Percentiles rank a stretch among this genome's conserved stretches.
These are phyloP conservation scores for Oenanthe melanoleuca DNA, from an alignment of 2,113 vertebrate species.

Conservation along the genomic window DNA sequence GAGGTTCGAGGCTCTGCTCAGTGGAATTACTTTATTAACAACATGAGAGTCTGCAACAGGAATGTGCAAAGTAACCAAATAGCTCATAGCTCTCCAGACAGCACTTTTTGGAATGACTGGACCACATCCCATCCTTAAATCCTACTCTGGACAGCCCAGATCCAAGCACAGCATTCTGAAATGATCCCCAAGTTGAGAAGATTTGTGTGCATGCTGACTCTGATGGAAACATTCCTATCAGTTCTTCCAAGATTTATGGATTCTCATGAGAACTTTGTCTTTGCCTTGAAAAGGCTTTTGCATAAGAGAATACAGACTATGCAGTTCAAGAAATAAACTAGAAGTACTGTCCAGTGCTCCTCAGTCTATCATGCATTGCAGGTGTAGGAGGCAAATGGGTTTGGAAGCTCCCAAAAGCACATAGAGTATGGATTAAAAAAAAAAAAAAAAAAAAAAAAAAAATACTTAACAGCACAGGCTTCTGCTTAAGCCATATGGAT, in stretches of 20 bases:
- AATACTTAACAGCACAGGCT: not conserved
- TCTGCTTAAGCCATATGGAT: not conserved
- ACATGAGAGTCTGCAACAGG: not conserved
- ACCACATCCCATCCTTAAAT: not conserved
- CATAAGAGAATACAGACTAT: not conserved
- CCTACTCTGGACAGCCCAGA: not conserved
- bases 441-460: not conserved
- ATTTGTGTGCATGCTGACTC: rapidly evolving
- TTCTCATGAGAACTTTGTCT: not conserved
- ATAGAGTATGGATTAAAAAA: too few relatives aligned
- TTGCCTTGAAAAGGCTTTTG: not conserved
- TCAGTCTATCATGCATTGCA: not conserved
- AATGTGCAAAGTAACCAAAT: not conserved
- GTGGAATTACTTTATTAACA: not conserved
- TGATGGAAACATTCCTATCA: not conserved
- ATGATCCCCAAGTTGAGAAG: not conserved
- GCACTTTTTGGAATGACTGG: not conserved
- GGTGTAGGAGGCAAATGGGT: not conserved
- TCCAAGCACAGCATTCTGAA: not conserved
- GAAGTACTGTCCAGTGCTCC: not conserved
- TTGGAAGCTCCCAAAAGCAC: not conserved
- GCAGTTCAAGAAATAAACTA: not conserved
- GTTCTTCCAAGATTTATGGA: not conserved
- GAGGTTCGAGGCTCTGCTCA: not conserved
- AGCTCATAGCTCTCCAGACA: not conserved